These are phyloP conservation scores for Barnardius zonarius DNA, from an alignment of 2,113 vertebrate species.

Conservation along the genomic window DNA sequence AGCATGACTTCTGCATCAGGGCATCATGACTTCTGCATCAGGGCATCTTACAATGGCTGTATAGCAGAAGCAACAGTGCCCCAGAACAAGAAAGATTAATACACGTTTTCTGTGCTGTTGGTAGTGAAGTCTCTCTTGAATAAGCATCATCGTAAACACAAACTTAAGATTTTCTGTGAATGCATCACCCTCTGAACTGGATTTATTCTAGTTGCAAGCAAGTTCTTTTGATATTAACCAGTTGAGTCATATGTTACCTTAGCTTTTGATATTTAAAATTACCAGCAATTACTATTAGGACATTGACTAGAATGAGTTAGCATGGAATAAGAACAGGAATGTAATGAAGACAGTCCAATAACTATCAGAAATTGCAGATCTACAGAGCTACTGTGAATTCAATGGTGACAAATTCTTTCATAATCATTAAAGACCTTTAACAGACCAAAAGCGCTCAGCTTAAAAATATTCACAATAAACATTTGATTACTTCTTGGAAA, in stretches of 20 bases:
- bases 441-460: background rate
- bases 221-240: background rate
- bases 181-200: background rate
- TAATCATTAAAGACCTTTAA: background rate
- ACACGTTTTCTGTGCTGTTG: background rate
- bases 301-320: background rate
- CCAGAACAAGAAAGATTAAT: background rate
- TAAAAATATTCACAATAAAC: background rate
- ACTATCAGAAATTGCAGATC: background rate
- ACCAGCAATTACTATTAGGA: background rate
- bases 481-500: background rate
- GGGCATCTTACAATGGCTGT: background rate
- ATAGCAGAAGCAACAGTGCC: background rate
- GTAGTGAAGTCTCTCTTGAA: background rate
- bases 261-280: background rate
- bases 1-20: background rate
- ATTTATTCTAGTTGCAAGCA: background rate
- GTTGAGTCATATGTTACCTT: background rate
- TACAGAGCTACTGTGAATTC: background rate
- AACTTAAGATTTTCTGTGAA: background rate
- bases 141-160: background rate
- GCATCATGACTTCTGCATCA: background rate
- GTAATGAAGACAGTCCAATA: background rate
- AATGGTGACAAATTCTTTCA: background rate
- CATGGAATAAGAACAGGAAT: background rate